These are phyloP conservation scores for Agrotis ipsilon DNA, from an alignment of 2,888 invertebrate species.

Conservation along the genomic window DNA sequence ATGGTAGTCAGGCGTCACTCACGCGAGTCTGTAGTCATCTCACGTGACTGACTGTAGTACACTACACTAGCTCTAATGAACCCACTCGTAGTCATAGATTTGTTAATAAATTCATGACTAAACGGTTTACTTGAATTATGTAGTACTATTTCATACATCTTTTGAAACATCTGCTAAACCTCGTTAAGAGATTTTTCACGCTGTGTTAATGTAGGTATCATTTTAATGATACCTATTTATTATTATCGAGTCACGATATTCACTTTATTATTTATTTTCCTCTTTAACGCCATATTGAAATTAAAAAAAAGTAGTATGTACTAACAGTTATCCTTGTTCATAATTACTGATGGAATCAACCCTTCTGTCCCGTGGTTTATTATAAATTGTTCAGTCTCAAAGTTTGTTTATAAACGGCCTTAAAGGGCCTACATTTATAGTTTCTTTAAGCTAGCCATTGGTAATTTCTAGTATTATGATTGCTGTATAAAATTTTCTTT, in stretches of 20 bases:
- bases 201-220: slow-evolving; percentile 12
- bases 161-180: not conserved
- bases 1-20: slow-evolving; percentile 14
- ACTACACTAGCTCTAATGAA: slow-evolving; percentile 1
- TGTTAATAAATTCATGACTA: slow-evolving; percentile 30
- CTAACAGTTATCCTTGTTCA: slow-evolving; percentile 6
- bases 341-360: not conserved
- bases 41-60: slow-evolving; percentile 34
- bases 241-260: not conserved
- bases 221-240: slow-evolving; percentile 1
- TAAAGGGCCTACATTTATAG: not conserved
- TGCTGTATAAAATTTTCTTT: not conserved
- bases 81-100: slow-evolving; percentile 9
- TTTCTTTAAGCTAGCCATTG: not conserved
- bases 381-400: too few species aligned
- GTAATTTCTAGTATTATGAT: not conserved
- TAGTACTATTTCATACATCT: not conserved
- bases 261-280: slow-evolving; percentile 23
- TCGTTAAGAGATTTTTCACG: not conserved
- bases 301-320: too few species aligned
- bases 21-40: slow-evolving; percentile 22
- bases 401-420: too few species aligned
- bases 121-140: slow-evolving; percentile 9
- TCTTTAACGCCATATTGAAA: slow-evolving; percentile 4
- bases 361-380: too few species aligned